Evolutionary conservation across 2,113 vertebrate species (phyloP).

Genomic region (Rhea americana): DNA sequence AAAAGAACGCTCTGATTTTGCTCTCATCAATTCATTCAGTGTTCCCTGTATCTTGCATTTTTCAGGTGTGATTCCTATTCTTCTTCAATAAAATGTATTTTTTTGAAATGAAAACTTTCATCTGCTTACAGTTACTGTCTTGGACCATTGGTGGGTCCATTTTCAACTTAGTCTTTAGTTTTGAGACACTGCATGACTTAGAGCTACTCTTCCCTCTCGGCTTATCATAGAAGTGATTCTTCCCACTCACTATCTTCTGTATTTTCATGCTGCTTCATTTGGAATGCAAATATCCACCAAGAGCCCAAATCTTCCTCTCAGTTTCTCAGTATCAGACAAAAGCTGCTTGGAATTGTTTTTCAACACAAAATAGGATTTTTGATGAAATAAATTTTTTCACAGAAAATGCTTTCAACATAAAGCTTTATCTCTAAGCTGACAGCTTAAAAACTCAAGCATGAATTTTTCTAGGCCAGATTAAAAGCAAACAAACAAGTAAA

Average conservation of each 20-base stretch:
- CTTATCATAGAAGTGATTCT: slow-evolving; percentile 62
- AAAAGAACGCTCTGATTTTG: neutral
- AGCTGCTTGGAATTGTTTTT: neutral
- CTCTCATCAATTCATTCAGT: neutral
- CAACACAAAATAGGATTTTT: neutral
- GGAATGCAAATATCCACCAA: slow-evolving; percentile 45
- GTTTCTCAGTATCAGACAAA: neutral
- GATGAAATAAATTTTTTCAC: neutral
- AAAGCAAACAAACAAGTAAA: neutral
- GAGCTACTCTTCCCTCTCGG: slow-evolving; percentile 43
- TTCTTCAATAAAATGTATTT: neutral
- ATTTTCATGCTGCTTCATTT: slow-evolving; percentile 37
- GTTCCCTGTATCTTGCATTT: neutral
- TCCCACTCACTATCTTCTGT: slow-evolving; percentile 34
- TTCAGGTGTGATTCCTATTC: neutral
- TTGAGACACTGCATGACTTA: slow-evolving; percentile 18
- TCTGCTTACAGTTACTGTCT: neutral
- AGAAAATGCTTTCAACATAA: neutral
- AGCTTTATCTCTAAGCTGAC: neutral
- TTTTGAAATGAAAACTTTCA: neutral
- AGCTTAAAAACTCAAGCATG: neutral
- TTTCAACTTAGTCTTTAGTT: slow-evolving; percentile 37
- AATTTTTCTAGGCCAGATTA: neutral
- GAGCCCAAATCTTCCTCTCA: slow-evolving; percentile 2
- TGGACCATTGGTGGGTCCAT: slow-evolving; percentile 1